Evolutionary conservation across 2,888 invertebrate species (phyloP), one percentile per base, ranked within the genome.

Genomic region (Aporophyla nigra): DNA sequence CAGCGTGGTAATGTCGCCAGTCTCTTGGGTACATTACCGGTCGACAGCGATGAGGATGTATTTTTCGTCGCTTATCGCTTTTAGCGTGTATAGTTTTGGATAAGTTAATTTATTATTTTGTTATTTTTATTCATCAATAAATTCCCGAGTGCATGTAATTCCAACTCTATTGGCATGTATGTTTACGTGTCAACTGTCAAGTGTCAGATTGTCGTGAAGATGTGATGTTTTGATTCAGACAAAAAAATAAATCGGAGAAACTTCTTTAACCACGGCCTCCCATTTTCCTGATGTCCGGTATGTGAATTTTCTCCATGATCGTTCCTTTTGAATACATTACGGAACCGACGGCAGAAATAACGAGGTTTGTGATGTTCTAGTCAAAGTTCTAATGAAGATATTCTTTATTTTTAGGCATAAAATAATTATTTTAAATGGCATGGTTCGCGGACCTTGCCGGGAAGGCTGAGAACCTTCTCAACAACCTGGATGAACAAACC

Each of bases 371-470:
- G 40, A 33, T 56, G 12, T 68, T 33, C 16, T 40, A 27, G 27
- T 56, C 24, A 46, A 61, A 49, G 10, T 56, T 56, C 6, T 19
- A 56, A 10, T 19, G 2, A 16, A 33, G 2, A 7, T 2, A n/a
- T 58, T 33, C 19, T 76, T 82, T 72, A n/a, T 74, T 89, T 90
- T 78, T 83, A 92, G 92, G 82, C 80, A 67, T 62, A 87, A 88
- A 84, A 82, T 83, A 90, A 87, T 74, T 68, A 56, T 71, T 80
- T 53, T 75, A 92, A 92, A 98, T 98, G 98, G 97, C 98, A 84
- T 98, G 98, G 98, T 97, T 98, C 76, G 96, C 97, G 80, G 98
- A 97, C 80, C 95, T 98, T 74, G 98, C 98, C 78, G 98, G 97
- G 49, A 98, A 97, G 92, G 98, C 98, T 21, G 98, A 98, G 91